Percentiles rank a stretch among this genome's conserved stretches.
phyloP scores from a whole-genome alignment of 2,113 vertebrate genomes.

The Myiagra hebetior region DNA sequence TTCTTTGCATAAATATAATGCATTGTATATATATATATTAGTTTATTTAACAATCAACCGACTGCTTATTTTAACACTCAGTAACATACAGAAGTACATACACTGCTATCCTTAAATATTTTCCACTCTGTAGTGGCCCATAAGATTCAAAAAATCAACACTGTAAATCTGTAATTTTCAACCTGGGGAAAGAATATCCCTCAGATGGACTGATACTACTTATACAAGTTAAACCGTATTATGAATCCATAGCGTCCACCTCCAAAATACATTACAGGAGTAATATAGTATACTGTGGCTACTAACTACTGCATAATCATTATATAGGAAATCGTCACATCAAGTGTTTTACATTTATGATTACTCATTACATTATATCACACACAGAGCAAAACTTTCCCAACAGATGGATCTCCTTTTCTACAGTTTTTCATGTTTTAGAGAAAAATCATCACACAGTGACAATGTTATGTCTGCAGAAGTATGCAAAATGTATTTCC shows the following conservation, averaged over 20 bases:
- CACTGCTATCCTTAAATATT: conserved; percentile 65
- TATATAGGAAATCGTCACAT: conserved; percentile 48
- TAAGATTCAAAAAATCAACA: conserved; percentile 34
- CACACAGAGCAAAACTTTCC: conserved; percentile 16
- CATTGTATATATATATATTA: conserved; percentile 38
- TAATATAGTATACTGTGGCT: conserved; percentile 57
- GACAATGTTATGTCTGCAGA: conserved; percentile 3
- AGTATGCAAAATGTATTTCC: neutral
- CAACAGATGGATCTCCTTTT: conserved; percentile 18
- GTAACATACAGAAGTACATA: conserved; percentile 56
- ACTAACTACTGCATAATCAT: conserved; percentile 57
- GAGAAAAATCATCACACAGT: conserved; percentile 37
- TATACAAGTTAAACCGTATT: conserved; percentile 27
- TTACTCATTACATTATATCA: conserved; percentile 55
- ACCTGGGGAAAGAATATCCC: conserved; percentile 9
- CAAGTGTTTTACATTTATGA: conserved; percentile 54
- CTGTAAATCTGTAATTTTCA: conserved; percentile 27
- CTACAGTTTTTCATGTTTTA: conserved; percentile 28
- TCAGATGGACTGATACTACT: conserved; percentile 42
- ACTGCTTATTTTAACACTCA: conserved; percentile 63
- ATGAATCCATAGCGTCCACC: conserved; percentile 49
- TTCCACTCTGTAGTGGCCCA: conserved; percentile 57
- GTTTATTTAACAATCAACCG: conserved; percentile 11
- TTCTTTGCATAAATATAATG: conserved; percentile 47
- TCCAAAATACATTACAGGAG: conserved; percentile 60